phyloP scores from a whole-genome alignment of 2,888 invertebrate species.

The Ophion costatus region DNA sequence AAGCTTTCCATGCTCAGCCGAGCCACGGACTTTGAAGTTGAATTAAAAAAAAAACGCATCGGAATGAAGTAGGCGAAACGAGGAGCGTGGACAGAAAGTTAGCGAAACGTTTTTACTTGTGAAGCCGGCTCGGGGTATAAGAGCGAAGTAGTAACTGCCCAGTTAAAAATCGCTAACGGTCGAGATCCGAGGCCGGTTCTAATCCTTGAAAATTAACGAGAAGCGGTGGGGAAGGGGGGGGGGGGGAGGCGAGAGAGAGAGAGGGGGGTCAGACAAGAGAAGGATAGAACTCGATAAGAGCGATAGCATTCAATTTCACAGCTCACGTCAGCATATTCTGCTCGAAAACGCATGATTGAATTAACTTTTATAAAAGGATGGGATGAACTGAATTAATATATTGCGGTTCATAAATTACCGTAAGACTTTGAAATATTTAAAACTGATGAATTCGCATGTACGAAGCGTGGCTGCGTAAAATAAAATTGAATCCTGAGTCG shows the following conservation, averaged over 20 bases:
- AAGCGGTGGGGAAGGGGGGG: background rate
- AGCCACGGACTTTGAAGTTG: constrained; percentile 5
- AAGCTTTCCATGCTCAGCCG: constrained; percentile 23
- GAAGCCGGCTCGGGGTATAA: background rate
- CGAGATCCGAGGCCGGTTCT: constrained; percentile 10
- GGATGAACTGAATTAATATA: too few relatives aligned
- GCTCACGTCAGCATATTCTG: constrained; percentile 59
- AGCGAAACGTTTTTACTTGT: constrained; percentile 7
- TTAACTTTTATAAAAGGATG: too few relatives aligned
- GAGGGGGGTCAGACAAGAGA: constrained; percentile 50
- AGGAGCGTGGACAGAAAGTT: constrained; percentile 3
- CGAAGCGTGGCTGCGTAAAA: too few relatives aligned
- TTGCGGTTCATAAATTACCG: too few relatives aligned
- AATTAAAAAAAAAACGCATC: constrained; percentile 11
- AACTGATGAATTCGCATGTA: too few relatives aligned
- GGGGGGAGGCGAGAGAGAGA: background rate
- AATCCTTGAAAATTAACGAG: constrained; percentile 62
- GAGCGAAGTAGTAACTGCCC: constrained; percentile 24
- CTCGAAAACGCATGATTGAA: background rate
- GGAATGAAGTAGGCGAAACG: background rate
- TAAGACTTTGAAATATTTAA: too few relatives aligned
- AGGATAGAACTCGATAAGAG: constrained; percentile 56
- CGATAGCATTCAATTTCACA: constrained; percentile 76
- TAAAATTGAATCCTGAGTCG: too few relatives aligned
- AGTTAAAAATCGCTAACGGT: constrained; percentile 21